Evolutionary conservation across 2,888 invertebrate species (phyloP), one percentile per base, ranked within the genome.

Genomic region (Acheta domesticus): DNA sequence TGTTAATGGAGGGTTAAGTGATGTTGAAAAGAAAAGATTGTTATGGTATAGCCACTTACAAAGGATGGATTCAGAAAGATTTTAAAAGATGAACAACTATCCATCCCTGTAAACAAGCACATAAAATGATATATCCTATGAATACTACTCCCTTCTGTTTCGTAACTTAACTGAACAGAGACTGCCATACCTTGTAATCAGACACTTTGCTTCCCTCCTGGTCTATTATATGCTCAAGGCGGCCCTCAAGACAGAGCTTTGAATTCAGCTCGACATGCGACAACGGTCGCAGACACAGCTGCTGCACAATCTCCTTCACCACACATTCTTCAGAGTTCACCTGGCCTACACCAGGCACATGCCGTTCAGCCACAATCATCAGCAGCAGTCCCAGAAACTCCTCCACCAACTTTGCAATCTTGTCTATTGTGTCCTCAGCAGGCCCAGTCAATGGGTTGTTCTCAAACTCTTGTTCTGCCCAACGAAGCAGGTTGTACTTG

Each of bases 221-320:
- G 84, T 94, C 92, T 76, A 99, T 96, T 0, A 98, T 94, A 21
- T 93, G 91, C 86, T 97, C 97, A 78, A 97, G 88, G 0, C 93
- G 93, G 0, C 93, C 94, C 85, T 95, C 96, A 85, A 97, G 96
- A 0, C 96, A 95, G 48, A 98, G 89, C 0, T 94, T 93, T 85
- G 96, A 95, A 85, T 94, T 94, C 0, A 99, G 89, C 85, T 97
- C 96, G 0, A 98, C 98, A 87, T 99, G 99, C 1, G 98, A 94
- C 89, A 97, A 92, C 0, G 97, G 94, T 85, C 96, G 96, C 82
- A 97, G 96, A 87, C 98, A 98, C 3, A 99, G 89, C 87, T 97
- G 93, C 86, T 99, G 99, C 82, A 98, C 93, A 79, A 99, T 95
- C 87, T 99, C 99, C 86, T 98, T 96, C 87, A 95, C 96, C 76